A percentile compares a stretch with the other conserved stretches of the same genome.
Evolutionary conservation across 2,888 invertebrate genomes (phyloP).

Genomic region (Dynastes tityus): DNA sequence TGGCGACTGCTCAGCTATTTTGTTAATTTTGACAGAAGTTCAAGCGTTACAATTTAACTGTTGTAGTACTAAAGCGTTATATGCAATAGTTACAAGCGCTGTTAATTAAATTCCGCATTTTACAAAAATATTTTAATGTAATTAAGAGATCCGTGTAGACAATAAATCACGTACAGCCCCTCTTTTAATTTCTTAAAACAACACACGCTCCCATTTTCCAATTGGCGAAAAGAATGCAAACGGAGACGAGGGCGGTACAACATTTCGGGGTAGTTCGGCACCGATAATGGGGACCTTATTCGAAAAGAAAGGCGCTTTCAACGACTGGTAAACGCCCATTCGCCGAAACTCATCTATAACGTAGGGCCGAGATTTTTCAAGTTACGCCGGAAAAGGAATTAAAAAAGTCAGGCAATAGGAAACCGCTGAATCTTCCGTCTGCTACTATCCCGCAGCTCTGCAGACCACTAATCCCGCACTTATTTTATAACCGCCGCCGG

Average conservation of each 20-base stretch:
- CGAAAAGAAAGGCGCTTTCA: conserved; percentile 20
- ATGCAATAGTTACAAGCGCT: not conserved
- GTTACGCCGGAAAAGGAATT: conserved; percentile 37
- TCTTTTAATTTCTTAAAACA: conserved; percentile 38
- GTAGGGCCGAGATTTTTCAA: conserved; percentile 31
- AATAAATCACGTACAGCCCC: conserved; percentile 12
- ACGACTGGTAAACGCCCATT: conserved; percentile 37
- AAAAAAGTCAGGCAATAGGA: conserved; percentile 37
- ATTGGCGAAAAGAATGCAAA: not conserved
- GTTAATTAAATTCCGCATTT: not conserved
- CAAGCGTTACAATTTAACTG: too few species aligned
- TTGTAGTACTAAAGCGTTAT: too few species aligned
- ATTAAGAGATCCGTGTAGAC: conserved; percentile 4
- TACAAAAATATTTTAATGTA: conserved; percentile 16
- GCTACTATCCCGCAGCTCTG: conserved; percentile 34
- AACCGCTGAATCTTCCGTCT: conserved; percentile 41
- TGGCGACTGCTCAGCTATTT: too few species aligned
- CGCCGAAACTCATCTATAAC: conserved; percentile 36
- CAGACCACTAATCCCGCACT: conserved; percentile 40
- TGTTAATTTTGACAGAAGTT: too few species aligned
- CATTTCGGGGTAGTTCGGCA: not conserved
- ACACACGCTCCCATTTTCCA: conserved; percentile 9
- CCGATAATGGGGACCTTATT: conserved; percentile 15
- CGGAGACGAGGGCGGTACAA: not conserved
- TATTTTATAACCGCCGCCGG: conserved; percentile 41